Conservation (phyloP, 2,797 vertebrate species). For the Apogon talboti region DNA sequence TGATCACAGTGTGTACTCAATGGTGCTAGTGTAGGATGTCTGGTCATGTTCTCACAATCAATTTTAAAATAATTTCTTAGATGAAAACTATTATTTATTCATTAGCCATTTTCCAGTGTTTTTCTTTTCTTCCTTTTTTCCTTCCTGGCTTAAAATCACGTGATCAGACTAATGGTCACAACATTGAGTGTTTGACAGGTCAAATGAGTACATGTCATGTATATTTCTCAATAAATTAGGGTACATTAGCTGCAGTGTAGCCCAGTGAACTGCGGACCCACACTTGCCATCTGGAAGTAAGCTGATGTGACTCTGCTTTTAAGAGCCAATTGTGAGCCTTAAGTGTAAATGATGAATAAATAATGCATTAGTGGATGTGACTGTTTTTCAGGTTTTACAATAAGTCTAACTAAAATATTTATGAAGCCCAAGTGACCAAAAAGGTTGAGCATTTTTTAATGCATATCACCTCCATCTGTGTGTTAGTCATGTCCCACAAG, state of each 20-base stretch:
- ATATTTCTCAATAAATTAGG: not conserved
- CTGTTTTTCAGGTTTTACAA: slow-evolving; percentile 40
- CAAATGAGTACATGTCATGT: too few relatives aligned
- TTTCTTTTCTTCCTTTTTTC: too few relatives aligned
- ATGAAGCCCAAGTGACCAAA: slow-evolving; percentile 44
- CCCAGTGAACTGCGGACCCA: slow-evolving; percentile 8
- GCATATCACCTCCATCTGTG: not conserved
- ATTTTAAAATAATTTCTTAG: too few relatives aligned
- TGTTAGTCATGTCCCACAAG: slow-evolving; percentile 7
- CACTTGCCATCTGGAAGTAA: slow-evolving; percentile 32
- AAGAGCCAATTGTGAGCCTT: slow-evolving; percentile 23
- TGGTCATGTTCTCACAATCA: too few relatives aligned
- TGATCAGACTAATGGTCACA: too few relatives aligned
- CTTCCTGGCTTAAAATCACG: too few relatives aligned
- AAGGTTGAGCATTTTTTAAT: slow-evolving; percentile 3
- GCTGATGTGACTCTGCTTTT: slow-evolving; percentile 36
- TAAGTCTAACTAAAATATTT: slow-evolving; percentile 44
- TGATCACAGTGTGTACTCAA: too few relatives aligned
- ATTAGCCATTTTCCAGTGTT: too few relatives aligned
- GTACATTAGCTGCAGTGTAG: slow-evolving; percentile 15
- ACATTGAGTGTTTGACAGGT: too few relatives aligned
- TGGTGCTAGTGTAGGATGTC: too few relatives aligned
- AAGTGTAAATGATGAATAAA: slow-evolving; percentile 28
- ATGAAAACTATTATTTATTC: too few relatives aligned
- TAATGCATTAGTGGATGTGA: slow-evolving; percentile 35